Percentiles rank a stretch among this genome's conserved stretches.
Conservation (phyloP, 2,888 invertebrate genomes). For the Danaus chrysippus region DNA sequence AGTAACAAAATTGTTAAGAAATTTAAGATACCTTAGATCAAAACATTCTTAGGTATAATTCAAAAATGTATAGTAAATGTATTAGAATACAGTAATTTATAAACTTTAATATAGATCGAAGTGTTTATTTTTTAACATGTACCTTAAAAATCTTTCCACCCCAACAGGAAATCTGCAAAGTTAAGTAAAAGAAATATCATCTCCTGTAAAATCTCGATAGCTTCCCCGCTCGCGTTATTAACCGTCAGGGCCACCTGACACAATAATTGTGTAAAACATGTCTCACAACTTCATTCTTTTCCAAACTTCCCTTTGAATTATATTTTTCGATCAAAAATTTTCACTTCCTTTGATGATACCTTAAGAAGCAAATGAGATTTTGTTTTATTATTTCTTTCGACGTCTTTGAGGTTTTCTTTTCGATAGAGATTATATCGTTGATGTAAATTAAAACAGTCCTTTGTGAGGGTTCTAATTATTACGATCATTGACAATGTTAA, state of each 20-base stretch:
- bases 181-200: constrained; percentile 9
- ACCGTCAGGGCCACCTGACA: constrained; percentile 62
- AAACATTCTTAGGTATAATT: no score
- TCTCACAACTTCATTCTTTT: constrained; percentile 53
- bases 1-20: constrained; percentile 4
- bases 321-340: constrained; percentile 66
- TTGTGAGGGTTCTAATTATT: constrained; percentile 32
- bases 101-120: no score
- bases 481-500: constrained; percentile 5
- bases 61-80: no score
- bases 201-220: constrained; percentile 22
- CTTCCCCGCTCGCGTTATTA: constrained; percentile 42
- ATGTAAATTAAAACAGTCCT: constrained; percentile 33
- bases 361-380: constrained; percentile 62
- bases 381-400: constrained; percentile 62
- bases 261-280: constrained; percentile 62
- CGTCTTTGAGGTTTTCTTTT: constrained; percentile 46
- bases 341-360: constrained; percentile 53
- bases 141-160: no score
- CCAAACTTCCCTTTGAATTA: constrained; percentile 63
- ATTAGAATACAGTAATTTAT: no score
- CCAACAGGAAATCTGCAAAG: neutral
- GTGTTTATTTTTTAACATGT: no score
- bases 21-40: neutral
- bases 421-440: constrained; percentile 30